Evolutionary conservation across 2,797 vertebrate species (phyloP).

Genomic region (Malacoraja senta): DNA sequence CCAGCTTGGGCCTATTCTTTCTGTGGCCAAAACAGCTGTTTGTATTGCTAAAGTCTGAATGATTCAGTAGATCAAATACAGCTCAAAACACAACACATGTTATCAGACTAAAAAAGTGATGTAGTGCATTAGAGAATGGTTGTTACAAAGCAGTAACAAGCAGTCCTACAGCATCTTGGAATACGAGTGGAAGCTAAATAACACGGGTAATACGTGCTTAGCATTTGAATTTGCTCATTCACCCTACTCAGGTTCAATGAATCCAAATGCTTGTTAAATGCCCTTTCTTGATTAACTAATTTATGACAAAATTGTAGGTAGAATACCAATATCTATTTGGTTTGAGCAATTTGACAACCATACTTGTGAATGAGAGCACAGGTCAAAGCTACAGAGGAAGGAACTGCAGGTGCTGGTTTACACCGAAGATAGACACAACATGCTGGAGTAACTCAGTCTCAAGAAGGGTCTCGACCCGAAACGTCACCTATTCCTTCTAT

Average conservation of each 20-base stretch:
- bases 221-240: neutral
- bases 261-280: neutral
- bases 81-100: neutral
- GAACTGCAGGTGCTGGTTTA: too few species aligned
- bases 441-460: too few species aligned
- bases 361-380: neutral
- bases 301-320: too few species aligned
- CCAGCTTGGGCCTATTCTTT: constrained; percentile 16
- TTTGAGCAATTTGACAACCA: neutral
- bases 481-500: too few species aligned
- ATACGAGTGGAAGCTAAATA: too few species aligned
- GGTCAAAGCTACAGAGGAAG: neutral
- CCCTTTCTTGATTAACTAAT: neutral
- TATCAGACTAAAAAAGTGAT: neutral
- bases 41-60: neutral
- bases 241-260: neutral
- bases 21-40: constrained; percentile 11
- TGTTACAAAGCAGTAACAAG: neutral
- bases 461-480: too few species aligned
- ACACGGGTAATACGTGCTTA: too few species aligned
- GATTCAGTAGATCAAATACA: neutral
- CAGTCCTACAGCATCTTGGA: neutral
- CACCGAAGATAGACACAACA: too few species aligned
- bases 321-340: neutral
- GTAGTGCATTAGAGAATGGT: neutral